phyloP scores from a whole-genome alignment of 2,888 invertebrate genomes.

The Pasiphila rectangulata region DNA sequence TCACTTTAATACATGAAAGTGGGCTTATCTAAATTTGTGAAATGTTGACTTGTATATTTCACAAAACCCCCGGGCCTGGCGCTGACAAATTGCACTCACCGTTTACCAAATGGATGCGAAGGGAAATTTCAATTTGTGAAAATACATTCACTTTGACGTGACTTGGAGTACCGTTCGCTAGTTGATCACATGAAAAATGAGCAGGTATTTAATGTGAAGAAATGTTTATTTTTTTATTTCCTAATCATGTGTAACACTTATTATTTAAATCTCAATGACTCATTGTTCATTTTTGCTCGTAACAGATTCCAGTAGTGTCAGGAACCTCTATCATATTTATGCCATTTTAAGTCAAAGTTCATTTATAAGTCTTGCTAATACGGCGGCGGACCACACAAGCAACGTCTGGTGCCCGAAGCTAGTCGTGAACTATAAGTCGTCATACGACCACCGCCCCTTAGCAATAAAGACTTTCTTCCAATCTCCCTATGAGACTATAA shows the following conservation, averaged over 20 bases:
- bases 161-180: slow-evolving; percentile 1
- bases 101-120: slow-evolving; percentile 38
- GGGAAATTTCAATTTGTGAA: slow-evolving; percentile 51
- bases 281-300: background rate
- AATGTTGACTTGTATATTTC: slow-evolving; percentile 8
- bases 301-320: slow-evolving; percentile 1
- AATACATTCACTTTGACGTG: slow-evolving; percentile 35
- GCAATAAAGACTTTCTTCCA: slow-evolving; percentile 65
- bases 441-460: slow-evolving; percentile 44
- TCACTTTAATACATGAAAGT: background rate
- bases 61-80: slow-evolving; percentile 31
- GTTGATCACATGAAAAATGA: background rate
- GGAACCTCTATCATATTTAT: slow-evolving; percentile 10
- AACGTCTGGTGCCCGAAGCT: slow-evolving; percentile 58
- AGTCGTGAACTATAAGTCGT: slow-evolving; percentile 69
- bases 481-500: slow-evolving; percentile 61
- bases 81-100: slow-evolving; percentile 49
- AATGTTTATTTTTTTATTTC: too few species aligned
- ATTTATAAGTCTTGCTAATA: slow-evolving; percentile 50
- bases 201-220: too few species aligned
- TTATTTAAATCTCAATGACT: background rate
- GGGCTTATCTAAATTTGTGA: background rate
- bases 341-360: slow-evolving; percentile 26
- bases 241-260: too few species aligned
- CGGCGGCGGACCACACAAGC: slow-evolving; percentile 64